These are phyloP conservation scores for Drosophila prosaltans DNA, from an alignment of 1,140 invertebrate species.

Conservation along the genomic window DNA sequence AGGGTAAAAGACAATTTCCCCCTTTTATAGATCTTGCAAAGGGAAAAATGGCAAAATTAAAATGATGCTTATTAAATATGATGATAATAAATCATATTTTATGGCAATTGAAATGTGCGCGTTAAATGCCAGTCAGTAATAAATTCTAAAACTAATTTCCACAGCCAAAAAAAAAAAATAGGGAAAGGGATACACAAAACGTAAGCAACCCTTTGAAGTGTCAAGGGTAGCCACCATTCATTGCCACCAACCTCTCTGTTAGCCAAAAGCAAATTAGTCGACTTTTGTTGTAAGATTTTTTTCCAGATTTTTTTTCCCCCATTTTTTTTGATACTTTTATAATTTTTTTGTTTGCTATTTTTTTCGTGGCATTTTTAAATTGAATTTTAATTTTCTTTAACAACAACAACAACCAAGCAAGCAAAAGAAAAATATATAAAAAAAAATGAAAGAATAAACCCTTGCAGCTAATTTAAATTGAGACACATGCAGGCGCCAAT, in stretches of 20 bases:
- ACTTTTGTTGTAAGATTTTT: constrained; percentile 67
- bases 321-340: no score
- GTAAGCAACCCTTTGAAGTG: constrained; percentile 72
- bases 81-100: constrained; percentile 77
- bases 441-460: constrained; percentile 18
- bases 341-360: constrained; percentile 52
- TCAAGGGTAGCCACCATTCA: constrained; percentile 5
- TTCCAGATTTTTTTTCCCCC: constrained; percentile 3
- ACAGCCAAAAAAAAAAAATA: neutral
- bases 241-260: constrained; percentile 36
- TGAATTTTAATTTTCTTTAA: constrained; percentile 73
- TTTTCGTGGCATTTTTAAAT: constrained; percentile 78
- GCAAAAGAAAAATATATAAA: constrained; percentile 14
- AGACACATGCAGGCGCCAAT: constrained; percentile 80
- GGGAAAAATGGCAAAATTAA: constrained; percentile 32
- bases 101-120: constrained; percentile 76
- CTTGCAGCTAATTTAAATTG: constrained; percentile 77
- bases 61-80: constrained; percentile 78
- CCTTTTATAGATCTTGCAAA: constrained; percentile 11
- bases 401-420: neutral
- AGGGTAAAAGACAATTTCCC: constrained; percentile 39
- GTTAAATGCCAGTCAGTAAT: constrained; percentile 53
- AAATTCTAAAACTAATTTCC: constrained; percentile 67
- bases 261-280: constrained; percentile 62
- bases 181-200: neutral